Evolutionary conservation across 2,888 invertebrate genomes (phyloP).

Genomic region (Sminthurides aquaticus): DNA sequence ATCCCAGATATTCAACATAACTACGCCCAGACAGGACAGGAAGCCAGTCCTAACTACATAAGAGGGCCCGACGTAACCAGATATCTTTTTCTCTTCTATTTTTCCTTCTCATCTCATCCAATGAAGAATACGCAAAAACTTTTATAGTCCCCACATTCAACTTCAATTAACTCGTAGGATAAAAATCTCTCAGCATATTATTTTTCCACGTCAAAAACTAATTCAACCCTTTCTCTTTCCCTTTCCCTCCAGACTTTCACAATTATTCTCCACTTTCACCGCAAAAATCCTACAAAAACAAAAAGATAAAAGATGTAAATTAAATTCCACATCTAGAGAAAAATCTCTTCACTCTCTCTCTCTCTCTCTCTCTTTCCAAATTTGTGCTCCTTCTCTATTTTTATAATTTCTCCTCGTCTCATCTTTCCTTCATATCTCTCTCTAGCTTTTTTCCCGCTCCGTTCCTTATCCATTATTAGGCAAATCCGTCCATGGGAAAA

Average conservation of each 20-base stretch:
- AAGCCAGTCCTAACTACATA: no score
- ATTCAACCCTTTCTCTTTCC: neutral
- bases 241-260: neutral
- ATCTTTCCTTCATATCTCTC: no score
- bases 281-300: neutral
- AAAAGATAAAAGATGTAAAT: neutral
- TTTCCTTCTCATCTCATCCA: slow-evolving; percentile 5
- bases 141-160: neutral
- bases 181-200: neutral
- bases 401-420: no score
- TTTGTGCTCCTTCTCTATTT: neutral
- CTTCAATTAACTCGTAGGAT: neutral
- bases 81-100: slow-evolving; percentile 7
- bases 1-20: neutral
- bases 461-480: no score
- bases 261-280: neutral
- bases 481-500: no score
- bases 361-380: neutral
- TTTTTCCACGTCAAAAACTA: neutral
- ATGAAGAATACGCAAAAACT: neutral
- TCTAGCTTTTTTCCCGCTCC: no score
- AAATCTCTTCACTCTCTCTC: neutral
- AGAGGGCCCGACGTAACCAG: neutral
- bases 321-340: neutral
- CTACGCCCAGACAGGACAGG: neutral